Conservation (phyloP, 2,888 invertebrate species). For the Chaetogeoica ovagalla region DNA sequence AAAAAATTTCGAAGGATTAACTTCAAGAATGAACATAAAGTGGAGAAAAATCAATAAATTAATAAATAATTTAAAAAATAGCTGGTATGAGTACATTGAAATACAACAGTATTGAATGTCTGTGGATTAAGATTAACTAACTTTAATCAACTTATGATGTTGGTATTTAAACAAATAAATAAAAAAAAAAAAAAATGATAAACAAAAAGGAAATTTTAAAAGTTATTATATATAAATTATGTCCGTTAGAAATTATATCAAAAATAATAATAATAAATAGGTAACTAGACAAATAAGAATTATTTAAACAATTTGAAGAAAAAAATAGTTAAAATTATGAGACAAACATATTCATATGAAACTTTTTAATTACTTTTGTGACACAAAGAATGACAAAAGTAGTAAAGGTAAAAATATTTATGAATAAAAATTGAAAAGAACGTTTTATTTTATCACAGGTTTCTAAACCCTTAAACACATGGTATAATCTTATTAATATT, state of each 20-base stretch:
- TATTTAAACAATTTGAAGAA: not conserved
- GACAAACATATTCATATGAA: too few relatives aligned
- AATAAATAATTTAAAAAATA: not conserved
- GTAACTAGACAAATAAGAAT: constrained; percentile 13
- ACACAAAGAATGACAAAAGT: constrained; percentile 12
- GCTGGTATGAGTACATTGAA: not conserved
- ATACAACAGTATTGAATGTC: not conserved
- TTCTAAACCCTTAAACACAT: constrained; percentile 14
- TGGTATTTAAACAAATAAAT: too few relatives aligned
- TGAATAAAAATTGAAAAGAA: constrained; percentile 26
- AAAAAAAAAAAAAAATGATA: too few relatives aligned
- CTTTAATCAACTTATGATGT: too few relatives aligned
- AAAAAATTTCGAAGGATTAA: not conserved
- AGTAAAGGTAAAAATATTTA: constrained; percentile 20
- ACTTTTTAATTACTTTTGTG: too few relatives aligned
- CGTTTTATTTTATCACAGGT: constrained; percentile 33
- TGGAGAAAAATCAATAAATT: not conserved
- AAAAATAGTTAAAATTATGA: not conserved
- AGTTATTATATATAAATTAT: not conserved
- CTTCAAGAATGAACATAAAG: not conserved
- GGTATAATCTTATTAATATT: not conserved
- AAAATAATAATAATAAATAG: too few relatives aligned
- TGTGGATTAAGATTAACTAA: not conserved
- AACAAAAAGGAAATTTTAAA: not conserved
- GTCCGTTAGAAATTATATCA: not conserved